Base-by-base conservation (phyloP, 2,797 vertebrate genomes). In the Oophaga sylvatica region DNA sequence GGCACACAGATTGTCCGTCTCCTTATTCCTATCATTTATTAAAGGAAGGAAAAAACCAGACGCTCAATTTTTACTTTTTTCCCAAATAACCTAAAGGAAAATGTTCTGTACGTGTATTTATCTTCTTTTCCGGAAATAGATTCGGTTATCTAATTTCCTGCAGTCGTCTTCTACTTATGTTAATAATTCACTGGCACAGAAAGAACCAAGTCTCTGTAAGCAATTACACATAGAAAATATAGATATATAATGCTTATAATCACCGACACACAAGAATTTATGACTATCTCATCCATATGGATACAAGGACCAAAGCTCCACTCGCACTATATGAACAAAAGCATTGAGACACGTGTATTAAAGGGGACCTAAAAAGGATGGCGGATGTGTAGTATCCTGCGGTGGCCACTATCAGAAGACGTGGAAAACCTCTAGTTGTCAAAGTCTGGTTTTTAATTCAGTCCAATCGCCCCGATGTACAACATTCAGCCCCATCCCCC, bases 11-110 rank as follows among this genome's bases (percentile, higher is more conserved):
- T 31, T 80, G 57, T 13, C 60, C 15, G 80, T n/a, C 60, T 81
- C 20, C 80, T 67, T 48, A 65, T 3, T 48, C 59, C 80, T 67
- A 59, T 22, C 80, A 63, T 45, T 65, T 80, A 65, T 29, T 48
- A 48, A 7, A 67, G 62, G 41, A 80, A 80, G 78, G 15, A 65
- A 62, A 22, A 45, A 63, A 20, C 59, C 60, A 81, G 80, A 67
- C 41, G 17, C 45, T 67, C 8, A 10, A 41, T 81, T 67, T 81
- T 20, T n/a, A 31, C 35, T 81, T 45, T 45, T 8, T 81, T 53
- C 80, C 62, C 80, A 81, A 81, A 81, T 65, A 81, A 81, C 80
- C 80, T 41, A 81, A 67, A 81, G 80, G 80, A 16, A 81, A 59
- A 81, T 41, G 20, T 41, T 19, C 17, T 53, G 48, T 53, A 53